Evolutionary conservation across 1,140 invertebrate genomes (phyloP).

Genomic region (Cotesia glomerata): DNA sequence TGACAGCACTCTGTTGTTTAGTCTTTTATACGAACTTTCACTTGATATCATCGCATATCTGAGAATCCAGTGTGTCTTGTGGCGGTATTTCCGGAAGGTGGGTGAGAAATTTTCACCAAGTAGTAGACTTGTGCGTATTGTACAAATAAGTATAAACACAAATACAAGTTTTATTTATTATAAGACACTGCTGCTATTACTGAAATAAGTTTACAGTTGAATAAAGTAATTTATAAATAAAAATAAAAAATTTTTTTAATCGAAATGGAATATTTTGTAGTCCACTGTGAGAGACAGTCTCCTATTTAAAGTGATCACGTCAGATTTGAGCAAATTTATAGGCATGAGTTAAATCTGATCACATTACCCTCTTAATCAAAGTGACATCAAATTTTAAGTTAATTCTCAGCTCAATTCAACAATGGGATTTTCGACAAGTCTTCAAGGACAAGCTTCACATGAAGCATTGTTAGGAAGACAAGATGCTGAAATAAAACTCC

Average conservation of each 20-base stretch:
- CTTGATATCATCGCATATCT: slow-evolving; percentile 13
- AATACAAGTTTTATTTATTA: not conserved
- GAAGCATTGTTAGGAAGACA: slow-evolving; percentile 85
- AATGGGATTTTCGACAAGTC: slow-evolving; percentile 86
- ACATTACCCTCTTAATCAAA: slow-evolving; percentile 5
- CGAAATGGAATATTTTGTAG: slow-evolving; percentile 25
- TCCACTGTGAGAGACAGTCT: slow-evolving; percentile 27
- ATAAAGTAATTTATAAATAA: not conserved
- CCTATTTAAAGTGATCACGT: slow-evolving; percentile 40
- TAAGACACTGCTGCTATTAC: not conserved
- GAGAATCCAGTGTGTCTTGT: slow-evolving; percentile 24
- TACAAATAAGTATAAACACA: slow-evolving; percentile 12
- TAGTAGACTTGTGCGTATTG: slow-evolving; percentile 15
- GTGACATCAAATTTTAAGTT: not conserved
- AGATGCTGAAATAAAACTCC: slow-evolving; percentile 87
- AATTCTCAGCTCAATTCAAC: slow-evolving; percentile 1
- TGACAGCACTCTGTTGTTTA: not conserved
- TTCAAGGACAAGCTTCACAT: slow-evolving; percentile 82
- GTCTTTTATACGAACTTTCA: not conserved
- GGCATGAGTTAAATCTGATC: slow-evolving; percentile 30
- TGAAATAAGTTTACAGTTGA: not conserved
- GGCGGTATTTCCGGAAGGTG: slow-evolving; percentile 34
- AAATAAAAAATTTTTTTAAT: not conserved
- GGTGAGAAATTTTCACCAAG: slow-evolving; percentile 13
- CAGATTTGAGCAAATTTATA: slow-evolving; percentile 28